Evolutionary conservation across 1,140 invertebrate genomes (phyloP).

Genomic region (Drosophila obscura): DNA sequence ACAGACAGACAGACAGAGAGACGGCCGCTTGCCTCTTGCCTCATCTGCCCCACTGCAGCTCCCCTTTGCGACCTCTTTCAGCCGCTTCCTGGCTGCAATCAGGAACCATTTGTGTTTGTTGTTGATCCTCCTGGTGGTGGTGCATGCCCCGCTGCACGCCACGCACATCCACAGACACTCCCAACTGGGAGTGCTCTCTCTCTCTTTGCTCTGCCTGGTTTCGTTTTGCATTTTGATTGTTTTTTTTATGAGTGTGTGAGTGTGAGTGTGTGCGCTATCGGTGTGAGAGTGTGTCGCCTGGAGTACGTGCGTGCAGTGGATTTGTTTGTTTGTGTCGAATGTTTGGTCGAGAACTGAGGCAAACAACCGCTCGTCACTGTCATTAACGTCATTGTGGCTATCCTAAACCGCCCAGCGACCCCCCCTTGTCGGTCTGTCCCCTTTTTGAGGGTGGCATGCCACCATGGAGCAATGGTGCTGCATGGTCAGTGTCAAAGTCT

Average conservation of each 20-base stretch:
- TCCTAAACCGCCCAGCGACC: no score
- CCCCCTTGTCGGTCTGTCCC: not conserved
- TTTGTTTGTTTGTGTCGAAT: conserved; percentile 60
- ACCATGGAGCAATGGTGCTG: no score
- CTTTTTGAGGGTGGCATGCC: no score
- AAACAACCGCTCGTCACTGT: conserved; percentile 72
- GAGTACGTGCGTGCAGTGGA: conserved; percentile 68
- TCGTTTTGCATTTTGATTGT: conserved; percentile 62
- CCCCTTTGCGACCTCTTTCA: conserved; percentile 35
- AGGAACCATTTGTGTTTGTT: conserved; percentile 76
- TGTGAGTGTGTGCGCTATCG: conserved; percentile 19
- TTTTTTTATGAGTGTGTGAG: conserved; percentile 35
- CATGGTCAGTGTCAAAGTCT: conserved; percentile 10
- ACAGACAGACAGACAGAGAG: conserved; percentile 9
- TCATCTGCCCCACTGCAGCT: not conserved
- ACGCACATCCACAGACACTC: conserved; percentile 34
- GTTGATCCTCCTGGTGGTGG: conserved; percentile 62
- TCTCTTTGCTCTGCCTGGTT: conserved; percentile 35
- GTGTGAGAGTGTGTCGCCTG: conserved; percentile 33
- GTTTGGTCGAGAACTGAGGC: conserved; percentile 59
- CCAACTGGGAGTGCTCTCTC: conserved; percentile 14
- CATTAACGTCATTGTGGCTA: conserved; percentile 75
- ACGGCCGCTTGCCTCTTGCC: conserved; percentile 17
- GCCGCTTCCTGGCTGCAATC: conserved; percentile 71
- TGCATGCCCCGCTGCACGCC: conserved; percentile 4